phyloP scores from a whole-genome alignment of 1,140 invertebrate genomes.

The Grapholita molesta region DNA sequence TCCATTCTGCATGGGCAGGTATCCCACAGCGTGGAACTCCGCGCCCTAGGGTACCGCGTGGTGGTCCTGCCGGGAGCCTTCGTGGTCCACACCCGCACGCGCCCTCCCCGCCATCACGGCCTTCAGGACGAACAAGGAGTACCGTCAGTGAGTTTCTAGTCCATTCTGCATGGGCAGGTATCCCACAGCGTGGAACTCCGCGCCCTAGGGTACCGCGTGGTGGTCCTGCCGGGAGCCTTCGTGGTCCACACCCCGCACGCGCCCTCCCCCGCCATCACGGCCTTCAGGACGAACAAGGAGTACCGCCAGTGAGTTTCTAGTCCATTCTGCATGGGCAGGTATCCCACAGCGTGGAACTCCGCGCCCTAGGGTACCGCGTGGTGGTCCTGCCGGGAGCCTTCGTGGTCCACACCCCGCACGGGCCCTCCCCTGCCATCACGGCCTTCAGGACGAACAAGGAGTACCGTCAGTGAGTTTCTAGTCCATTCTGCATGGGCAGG shows the following conservation, averaged over 20 bases:
- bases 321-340: conserved; percentile 34
- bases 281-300: conserved; percentile 88
- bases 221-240: conserved; percentile 93
- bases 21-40: conserved; percentile 92
- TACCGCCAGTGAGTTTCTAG: conserved; percentile 85
- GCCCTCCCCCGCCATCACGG: conserved; percentile 93
- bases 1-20: conserved; percentile 58
- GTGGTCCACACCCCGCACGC: conserved; percentile 96
- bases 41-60: conserved; percentile 89
- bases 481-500: conserved; percentile 25
- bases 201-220: conserved; percentile 89
- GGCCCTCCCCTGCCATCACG: conserved; percentile 93
- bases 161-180: too few species aligned
- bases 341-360: conserved; percentile 92
- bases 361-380: conserved; percentile 90
- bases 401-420: conserved; percentile 95
- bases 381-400: conserved; percentile 94
- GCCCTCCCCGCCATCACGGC: conserved; percentile 95
- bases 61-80: conserved; percentile 94
- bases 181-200: conserved; percentile 92
- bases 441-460: conserved; percentile 90
- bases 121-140: conserved; percentile 88
- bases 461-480: conserved; percentile 85
- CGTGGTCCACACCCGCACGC: conserved; percentile 95
- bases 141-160: conserved; percentile 83